Conservation (phyloP, 1,140 invertebrate genomes). For the Hyphantria cunea region DNA sequence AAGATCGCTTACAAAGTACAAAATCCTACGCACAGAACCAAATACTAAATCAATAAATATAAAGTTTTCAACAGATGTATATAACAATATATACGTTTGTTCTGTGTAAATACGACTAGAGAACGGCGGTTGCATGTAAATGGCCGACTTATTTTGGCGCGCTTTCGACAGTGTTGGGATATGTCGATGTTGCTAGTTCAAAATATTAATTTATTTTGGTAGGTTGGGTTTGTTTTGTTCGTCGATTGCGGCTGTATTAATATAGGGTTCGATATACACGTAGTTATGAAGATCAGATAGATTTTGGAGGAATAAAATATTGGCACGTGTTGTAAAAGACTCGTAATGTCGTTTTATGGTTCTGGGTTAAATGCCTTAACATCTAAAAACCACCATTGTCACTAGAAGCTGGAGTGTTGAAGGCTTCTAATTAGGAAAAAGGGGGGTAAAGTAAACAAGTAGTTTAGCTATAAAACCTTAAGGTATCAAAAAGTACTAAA, state of each 20-base stretch:
- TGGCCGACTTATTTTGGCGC: conserved; percentile 55
- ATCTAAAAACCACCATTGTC: too few species aligned
- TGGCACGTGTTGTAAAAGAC: too few species aligned
- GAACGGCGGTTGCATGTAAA: conserved; percentile 59
- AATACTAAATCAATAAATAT: conserved; percentile 39
- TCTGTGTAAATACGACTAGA: conserved; percentile 19
- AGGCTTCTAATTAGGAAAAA: too few species aligned
- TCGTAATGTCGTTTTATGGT: too few species aligned
- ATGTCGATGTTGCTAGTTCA: conserved; percentile 10
- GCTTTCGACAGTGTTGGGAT: conserved; percentile 9
- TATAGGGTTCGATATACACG: too few species aligned
- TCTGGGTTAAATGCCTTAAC: too few species aligned
- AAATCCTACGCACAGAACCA: background rate
- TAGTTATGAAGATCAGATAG: background rate
- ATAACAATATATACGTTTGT: conserved; percentile 33
- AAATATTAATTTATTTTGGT: background rate
- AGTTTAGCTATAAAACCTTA: too few species aligned
- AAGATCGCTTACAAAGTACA: too few species aligned
- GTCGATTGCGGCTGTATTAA: background rate
- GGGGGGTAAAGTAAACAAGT: too few species aligned
- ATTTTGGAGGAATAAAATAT: too few species aligned
- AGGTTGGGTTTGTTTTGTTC: background rate
- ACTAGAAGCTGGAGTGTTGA: too few species aligned
- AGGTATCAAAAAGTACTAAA: too few species aligned
- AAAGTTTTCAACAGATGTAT: conserved; percentile 56